Base-by-base conservation (phyloP, 1,140 invertebrate genomes). In the Gryon sp. region DNA sequence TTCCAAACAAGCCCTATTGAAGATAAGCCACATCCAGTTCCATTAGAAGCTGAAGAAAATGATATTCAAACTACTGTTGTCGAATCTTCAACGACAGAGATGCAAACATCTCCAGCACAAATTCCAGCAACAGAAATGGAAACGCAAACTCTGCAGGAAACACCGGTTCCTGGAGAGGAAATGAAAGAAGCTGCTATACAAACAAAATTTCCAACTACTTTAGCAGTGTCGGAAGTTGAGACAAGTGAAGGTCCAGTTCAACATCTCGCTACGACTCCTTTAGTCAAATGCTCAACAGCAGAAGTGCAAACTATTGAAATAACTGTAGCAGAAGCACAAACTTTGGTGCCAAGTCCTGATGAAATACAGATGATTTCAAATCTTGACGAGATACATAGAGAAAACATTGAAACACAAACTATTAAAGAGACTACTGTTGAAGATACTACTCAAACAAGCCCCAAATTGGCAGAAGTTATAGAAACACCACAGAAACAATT, bases 361-460 rank as follows among this genome's bases (percentile, higher is more conserved):
- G 3, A 43, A 15, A 11, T 68, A 55, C 12, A 60, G 30, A 5
- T 79, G 82, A 57, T 81, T 76, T 1, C 83, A 84, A 73, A 84
- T 80, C 6, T 80, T 32, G 52, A 52, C 46, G 11, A 57, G 28
- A 43, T 80, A 15, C 20, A 73, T 5, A 72, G 62, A 52, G 32
- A 80, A 40, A 81, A 84, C 69, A 84, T 74, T 0, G 82, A 86
- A 43, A 72, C 82, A 7, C 84, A 86, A 62, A 87, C 86, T 3
- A 43, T 74, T 22, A 28, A 69, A 0, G 66, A 77, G 46, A 73
- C 60, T 16, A 32, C 50, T 2, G 34, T 50, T n/a, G 84, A 88
- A 18, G 79, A 52, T 16, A 78, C 69, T 11, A 80, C 79, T 3
- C 85, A 87, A 41, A 88, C 87, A 0, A 86, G 81, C 74, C 83